Conservation (phyloP, 2,888 invertebrate species). For the Trachelus iudaicus region DNA sequence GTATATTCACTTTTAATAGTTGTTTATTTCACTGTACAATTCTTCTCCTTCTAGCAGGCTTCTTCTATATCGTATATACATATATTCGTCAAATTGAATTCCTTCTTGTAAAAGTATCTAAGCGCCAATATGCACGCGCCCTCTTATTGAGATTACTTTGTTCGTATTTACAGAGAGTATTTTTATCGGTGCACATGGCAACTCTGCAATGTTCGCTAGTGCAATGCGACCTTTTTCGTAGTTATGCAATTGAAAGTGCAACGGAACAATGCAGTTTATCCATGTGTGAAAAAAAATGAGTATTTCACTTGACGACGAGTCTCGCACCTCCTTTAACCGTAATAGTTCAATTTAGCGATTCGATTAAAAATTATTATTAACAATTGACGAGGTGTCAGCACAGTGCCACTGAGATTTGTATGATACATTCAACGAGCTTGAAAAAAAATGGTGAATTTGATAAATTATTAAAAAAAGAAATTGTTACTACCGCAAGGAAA, state of each 20-base stretch:
- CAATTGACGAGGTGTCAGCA: not conserved
- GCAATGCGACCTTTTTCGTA: not conserved
- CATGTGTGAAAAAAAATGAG: not conserved
- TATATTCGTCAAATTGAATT: conserved; percentile 34
- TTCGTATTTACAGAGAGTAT: not conserved
- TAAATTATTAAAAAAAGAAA: too few relatives aligned
- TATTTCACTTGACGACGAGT: not conserved
- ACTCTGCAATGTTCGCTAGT: not conserved
- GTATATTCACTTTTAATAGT: conserved; percentile 30
- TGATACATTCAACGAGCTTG: not conserved
- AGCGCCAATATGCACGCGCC: conserved; percentile 1
- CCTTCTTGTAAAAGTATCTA: conserved; percentile 44
- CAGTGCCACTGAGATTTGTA: not conserved
- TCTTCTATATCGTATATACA: conserved; percentile 35
- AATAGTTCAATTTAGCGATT: not conserved
- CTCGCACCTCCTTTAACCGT: not conserved
- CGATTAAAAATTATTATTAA: not conserved
- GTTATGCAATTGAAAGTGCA: not conserved
- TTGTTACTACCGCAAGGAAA: not conserved
- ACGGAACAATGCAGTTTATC: not conserved
- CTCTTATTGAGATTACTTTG: not conserved
- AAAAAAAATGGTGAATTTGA: too few relatives aligned
- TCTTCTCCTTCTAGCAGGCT: not conserved
- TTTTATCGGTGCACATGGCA: not conserved
- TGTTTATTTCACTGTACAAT: conserved; percentile 53